Evolutionary conservation across 2,797 vertebrate species (phyloP).

Genomic region (Gobio occitaniae): DNA sequence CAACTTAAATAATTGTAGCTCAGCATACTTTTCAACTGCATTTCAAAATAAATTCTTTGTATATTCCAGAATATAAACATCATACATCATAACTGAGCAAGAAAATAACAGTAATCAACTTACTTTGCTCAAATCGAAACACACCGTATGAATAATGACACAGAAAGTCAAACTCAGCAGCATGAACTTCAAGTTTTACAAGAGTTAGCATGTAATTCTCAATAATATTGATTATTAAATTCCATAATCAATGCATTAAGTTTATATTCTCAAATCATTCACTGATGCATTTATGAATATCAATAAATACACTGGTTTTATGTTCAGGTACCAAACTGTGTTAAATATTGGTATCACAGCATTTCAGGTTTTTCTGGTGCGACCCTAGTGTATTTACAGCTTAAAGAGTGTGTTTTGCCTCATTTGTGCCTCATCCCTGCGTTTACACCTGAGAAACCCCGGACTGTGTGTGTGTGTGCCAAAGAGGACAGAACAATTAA

Average conservation of each 20-base stretch:
- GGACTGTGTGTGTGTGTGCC: constrained; percentile 15
- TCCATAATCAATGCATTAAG: no score
- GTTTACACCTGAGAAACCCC: constrained; percentile 61
- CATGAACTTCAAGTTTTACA: background rate
- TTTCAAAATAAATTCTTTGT: background rate
- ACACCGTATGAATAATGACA: background rate
- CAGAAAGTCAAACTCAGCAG: background rate
- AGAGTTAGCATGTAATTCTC: no score
- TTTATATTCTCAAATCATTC: background rate
- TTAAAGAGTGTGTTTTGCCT: constrained; percentile 26
- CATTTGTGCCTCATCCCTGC: constrained; percentile 56
- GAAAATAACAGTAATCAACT: background rate
- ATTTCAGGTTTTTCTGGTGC: background rate
- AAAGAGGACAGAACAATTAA: constrained; percentile 23
- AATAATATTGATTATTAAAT: background rate
- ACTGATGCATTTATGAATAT: background rate
- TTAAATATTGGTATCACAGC: background rate
- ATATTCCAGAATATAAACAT: background rate
- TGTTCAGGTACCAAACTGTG: background rate
- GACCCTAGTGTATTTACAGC: background rate
- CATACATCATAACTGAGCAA: background rate
- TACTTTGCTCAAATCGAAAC: background rate
- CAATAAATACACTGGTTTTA: background rate
- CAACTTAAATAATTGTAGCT: background rate
- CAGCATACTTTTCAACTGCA: background rate